A percentile compares a stretch with the other conserved stretches of the same genome.
phyloP scores from a whole-genome alignment of 2,113 vertebrate species.

The Campylomormyrus tamandua region DNA sequence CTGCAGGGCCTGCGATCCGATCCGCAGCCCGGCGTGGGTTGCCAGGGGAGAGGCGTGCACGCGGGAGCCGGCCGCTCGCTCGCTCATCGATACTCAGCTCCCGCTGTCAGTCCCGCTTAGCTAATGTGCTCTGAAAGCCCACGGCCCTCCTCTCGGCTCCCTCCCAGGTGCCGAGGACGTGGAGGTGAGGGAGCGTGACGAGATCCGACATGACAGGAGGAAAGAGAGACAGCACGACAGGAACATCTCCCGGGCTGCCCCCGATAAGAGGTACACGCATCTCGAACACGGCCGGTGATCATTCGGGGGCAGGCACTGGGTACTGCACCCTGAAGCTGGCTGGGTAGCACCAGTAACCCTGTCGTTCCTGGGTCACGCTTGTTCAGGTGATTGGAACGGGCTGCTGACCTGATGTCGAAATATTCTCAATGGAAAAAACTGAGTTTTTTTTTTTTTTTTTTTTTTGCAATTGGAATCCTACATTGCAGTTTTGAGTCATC shows the following conservation, averaged over 20 bases:
- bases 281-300: constrained; percentile 30
- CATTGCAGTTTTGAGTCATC: neutral
- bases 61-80: neutral
- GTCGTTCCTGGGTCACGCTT: neutral
- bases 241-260: constrained; percentile 88
- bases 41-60: too few relatives aligned
- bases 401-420: neutral
- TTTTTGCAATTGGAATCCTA: neutral
- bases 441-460: neutral
- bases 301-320: neutral
- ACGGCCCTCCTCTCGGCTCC: neutral
- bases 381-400: neutral
- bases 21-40: neutral
- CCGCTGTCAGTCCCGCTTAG: neutral
- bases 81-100: neutral
- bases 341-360: neutral
- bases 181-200: constrained; percentile 85
- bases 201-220: constrained; percentile 85
- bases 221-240: constrained; percentile 91
- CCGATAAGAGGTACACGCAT: constrained; percentile 81
- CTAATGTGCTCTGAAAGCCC: neutral
- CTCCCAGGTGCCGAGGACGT: constrained; percentile 69
- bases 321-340: neutral
- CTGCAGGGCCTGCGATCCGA: neutral
- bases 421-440: neutral